Evolutionary conservation across 2,888 invertebrate genomes (phyloP), one percentile per base, ranked within the genome.

Genomic region (Dryadula phaetusa): DNA sequence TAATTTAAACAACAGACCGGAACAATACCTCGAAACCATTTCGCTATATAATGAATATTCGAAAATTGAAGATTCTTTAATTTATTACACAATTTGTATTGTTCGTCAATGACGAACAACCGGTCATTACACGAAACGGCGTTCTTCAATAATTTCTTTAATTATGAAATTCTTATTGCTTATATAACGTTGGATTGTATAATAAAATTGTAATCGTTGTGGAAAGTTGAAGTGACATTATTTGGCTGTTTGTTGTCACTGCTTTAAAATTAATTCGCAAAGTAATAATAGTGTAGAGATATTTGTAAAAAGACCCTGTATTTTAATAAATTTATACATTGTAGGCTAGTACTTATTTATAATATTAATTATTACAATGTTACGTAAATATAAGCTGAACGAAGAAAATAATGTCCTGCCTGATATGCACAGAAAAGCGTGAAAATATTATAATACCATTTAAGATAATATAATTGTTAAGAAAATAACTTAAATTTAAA

Each of bases 11-110:
- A 66, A 71, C 58, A 66, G 53, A 22, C 32, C 54, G 47, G 32
- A 60, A 63, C 34, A 46, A 44, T 54, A 44, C 54, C 56, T 44
- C 46, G 56, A 52, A 46, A 62, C 64, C 56, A 63, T 69, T 69
- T 63, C 62, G 54, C 40, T 66, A 69, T 66, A 53, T 66, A 71
- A 71, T 58, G 63, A 64, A 64, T 71, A 71, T 69, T 63, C 61
- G 68, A 70, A 62, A 66, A 69, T 71, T 64, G 66, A 56, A 68
- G 69, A 66, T 54, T 61, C n/a, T 66, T 32, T 61, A 56, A 37
- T 66, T 66, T 69, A 64, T 49, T 66, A 62, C 52, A 34, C 56
- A 40, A 49, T 61, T 56, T 28, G 63, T 60, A 61, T 66, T 66
- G 54, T 70, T 47, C 63, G 46, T 34, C 54, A 34, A 54, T 63